Base-by-base conservation (phyloP, 2,797 vertebrate species). In the Cottoperca gobio region DNA sequence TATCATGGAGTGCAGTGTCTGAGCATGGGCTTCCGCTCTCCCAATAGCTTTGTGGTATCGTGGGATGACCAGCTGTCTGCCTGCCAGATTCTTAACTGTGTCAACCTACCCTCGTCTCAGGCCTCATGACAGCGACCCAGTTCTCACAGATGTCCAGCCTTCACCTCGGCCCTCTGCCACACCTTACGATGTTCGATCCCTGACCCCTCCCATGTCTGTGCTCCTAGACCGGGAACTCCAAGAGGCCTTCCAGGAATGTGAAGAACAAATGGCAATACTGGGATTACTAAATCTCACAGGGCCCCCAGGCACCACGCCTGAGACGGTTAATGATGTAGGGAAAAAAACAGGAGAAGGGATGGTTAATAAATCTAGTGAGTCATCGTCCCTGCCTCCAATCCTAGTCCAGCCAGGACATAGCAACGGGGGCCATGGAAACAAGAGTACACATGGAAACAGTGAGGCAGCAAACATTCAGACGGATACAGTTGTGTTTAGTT, bases 201-300 rank as follows among this genome's bases (percentile, higher is more conserved):
- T 45, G 26, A 81, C 76, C 67, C 80, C 73, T 43, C 76, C 88
- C 71, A 70, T 82, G 6, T 88, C 85, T 1, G 39, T 24, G 21
- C 82, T 90, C 71, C 50, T 94, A 53, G 94, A 96, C 72, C 67
- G 42, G 78, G 94, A 95, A 85, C 94, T 95, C 31, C 87, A 90
- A 82, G 87, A 93, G 79, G 95, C 94, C 68, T 94, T 94, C 55
- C 87, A 91, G 81, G 93, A 95, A 95, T 95, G 92, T 74, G 94
- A 95, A 65, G 87, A 95, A 50, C 93, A 96, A 91, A 94, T 95
- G 93, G 93, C 83, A 31, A 91, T 91, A 11, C 85, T 95, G 85
- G 89, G 89, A 21, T 64, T 90, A 33, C 60, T 87, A 16, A 53
- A 76, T 60, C 53, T 76, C 58, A 46, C 61, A 24, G 73, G 78